Conservation (phyloP, 2,113 vertebrate genomes). For the Nannobrachium achirus region DNA sequence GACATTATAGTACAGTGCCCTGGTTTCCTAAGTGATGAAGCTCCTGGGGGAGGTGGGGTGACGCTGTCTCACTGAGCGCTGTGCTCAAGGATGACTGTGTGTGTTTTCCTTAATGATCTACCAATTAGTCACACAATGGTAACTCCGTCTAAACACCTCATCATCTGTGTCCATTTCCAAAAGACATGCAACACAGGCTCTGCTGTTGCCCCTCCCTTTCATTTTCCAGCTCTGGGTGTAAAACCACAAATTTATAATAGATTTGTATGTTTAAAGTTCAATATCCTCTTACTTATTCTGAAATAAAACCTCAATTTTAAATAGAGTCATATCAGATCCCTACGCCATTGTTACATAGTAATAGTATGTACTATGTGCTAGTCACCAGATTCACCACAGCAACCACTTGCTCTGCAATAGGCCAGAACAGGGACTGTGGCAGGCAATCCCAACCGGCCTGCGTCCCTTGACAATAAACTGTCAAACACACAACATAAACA, state of each 20-base stretch:
- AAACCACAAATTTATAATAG: background rate
- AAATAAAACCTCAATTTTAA: background rate
- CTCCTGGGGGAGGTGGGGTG: conserved; percentile 58
- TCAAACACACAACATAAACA: conserved; percentile 50
- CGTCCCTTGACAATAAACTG: conserved; percentile 63
- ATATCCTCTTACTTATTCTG: background rate
- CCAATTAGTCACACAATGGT: conserved; percentile 76
- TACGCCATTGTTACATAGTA: background rate
- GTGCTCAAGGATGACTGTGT: conserved; percentile 39
- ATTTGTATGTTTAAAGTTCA: background rate
- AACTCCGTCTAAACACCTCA: conserved; percentile 72
- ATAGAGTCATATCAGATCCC: background rate
- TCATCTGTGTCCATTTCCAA: conserved; percentile 43
- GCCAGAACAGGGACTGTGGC: conserved; percentile 47
- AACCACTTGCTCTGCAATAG: conserved; percentile 52
- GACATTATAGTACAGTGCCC: conserved; percentile 8
- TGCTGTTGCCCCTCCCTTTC: background rate
- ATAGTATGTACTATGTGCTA: conserved; percentile 16
- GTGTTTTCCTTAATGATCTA: conserved; percentile 76
- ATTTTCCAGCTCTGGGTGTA: background rate
- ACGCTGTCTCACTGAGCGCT: conserved; percentile 53
- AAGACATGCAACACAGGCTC: background rate
- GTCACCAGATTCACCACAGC: conserved; percentile 48
- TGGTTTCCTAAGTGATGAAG: conserved; percentile 63
- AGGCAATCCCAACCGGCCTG: conserved; percentile 46